A percentile compares a stretch with the other conserved stretches of the same genome.
Evolutionary conservation across 2,797 vertebrate genomes (phyloP).

Genomic region (Sebastes diploproa): DNA sequence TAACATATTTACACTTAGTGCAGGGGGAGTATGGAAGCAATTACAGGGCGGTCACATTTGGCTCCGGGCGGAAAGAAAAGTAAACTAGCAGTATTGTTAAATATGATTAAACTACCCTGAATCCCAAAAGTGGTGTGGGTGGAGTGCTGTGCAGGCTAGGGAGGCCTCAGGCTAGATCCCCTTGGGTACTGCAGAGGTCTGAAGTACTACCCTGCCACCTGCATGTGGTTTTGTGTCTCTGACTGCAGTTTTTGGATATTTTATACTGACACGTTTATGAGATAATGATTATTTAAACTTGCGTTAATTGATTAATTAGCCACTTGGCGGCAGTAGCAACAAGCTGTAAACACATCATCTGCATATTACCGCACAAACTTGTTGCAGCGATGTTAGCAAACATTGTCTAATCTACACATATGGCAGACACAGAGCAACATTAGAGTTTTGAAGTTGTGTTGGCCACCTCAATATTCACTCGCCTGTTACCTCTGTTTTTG

Average conservation of each 20-base stretch:
- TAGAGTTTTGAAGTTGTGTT: too few relatives aligned
- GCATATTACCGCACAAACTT: too few relatives aligned
- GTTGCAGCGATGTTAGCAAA: too few relatives aligned
- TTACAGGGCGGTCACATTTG: conserved; percentile 40
- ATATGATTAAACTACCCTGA: conserved; percentile 38
- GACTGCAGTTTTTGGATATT: background rate
- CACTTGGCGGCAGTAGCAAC: background rate
- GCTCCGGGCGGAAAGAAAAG: conserved; percentile 37
- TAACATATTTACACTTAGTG: conserved; percentile 38
- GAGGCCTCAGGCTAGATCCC: conserved; percentile 3
- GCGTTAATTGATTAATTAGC: background rate
- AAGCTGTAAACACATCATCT: background rate
- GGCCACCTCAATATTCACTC: too few relatives aligned
- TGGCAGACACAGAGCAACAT: too few relatives aligned
- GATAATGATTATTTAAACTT: background rate
- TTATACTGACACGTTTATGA: background rate
- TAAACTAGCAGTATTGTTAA: conserved; percentile 54
- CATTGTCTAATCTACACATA: too few relatives aligned
- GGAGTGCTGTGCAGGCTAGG: background rate
- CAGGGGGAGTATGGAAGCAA: conserved; percentile 40
- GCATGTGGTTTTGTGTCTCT: background rate
- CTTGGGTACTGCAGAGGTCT: background rate
- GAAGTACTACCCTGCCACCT: background rate
- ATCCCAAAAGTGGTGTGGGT: conserved; percentile 13
- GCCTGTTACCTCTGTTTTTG: too few relatives aligned